Percentiles rank a stretch among this genome's conserved stretches.
These are phyloP conservation scores for Leptodactylus fuscus DNA, from an alignment of 2,113 vertebrate genomes.

Conservation along the genomic window DNA sequence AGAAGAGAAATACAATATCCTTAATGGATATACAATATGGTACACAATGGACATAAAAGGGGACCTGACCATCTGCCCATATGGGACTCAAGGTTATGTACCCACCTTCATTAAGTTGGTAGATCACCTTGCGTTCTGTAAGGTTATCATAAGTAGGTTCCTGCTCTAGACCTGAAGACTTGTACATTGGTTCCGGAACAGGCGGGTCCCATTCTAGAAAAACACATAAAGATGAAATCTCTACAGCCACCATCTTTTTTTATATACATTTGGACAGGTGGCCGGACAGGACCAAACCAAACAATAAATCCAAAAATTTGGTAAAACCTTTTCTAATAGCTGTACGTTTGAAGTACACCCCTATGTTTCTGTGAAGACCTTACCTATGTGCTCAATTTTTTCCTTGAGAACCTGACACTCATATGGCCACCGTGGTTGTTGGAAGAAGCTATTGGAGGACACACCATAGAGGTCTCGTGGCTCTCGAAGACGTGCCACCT, in stretches of 20 bases:
- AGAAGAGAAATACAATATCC: too few species aligned
- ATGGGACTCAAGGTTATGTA: background rate
- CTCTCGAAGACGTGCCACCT: constrained; percentile 67
- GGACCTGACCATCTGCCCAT: background rate
- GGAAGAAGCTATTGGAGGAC: constrained; percentile 64
- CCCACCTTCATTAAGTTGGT: constrained; percentile 71
- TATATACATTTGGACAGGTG: too few species aligned
- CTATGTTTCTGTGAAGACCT: too few species aligned
- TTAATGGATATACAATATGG: too few species aligned
- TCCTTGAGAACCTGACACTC: constrained; percentile 76
- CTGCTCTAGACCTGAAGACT: constrained; percentile 64
- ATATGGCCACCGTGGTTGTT: constrained; percentile 72
- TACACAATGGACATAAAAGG: too few species aligned
- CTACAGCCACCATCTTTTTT: too few species aligned
- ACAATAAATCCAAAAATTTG: too few species aligned
- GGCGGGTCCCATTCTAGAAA: constrained; percentile 71
- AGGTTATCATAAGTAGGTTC: constrained; percentile 59
- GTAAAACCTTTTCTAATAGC: too few species aligned
- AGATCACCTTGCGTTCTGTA: constrained; percentile 70
- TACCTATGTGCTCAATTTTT: constrained; percentile 76
- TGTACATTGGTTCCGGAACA: constrained; percentile 70
- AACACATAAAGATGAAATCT: too few species aligned
- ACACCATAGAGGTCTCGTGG: constrained; percentile 70
- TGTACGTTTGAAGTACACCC: too few species aligned
- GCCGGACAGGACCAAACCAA: too few species aligned